Evolutionary conservation across 2,888 invertebrate genomes (phyloP).

Genomic region (Stenodema calcarata): DNA sequence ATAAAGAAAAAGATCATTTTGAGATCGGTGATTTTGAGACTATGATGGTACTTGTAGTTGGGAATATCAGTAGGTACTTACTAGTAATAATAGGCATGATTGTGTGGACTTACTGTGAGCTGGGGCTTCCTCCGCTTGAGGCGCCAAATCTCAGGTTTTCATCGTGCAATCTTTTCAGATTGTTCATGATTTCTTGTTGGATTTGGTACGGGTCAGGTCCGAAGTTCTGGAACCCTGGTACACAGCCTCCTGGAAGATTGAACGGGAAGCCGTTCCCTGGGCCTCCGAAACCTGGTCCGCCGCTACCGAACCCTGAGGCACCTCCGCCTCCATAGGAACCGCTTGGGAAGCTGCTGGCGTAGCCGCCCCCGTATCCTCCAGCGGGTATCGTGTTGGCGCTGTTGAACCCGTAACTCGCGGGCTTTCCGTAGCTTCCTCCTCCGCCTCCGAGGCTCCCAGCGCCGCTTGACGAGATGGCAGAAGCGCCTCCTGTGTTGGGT

Average conservation of each 20-base stretch:
- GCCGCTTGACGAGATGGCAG: not conserved
- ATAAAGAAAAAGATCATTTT: too few species aligned
- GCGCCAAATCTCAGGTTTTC: slow-evolving; percentile 11
- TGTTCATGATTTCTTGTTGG: slow-evolving; percentile 38
- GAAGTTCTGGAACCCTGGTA: not conserved
- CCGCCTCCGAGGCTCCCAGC: slow-evolving; percentile 4
- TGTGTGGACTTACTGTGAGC: not conserved
- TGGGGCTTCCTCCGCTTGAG: not conserved
- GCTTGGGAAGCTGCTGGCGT: slow-evolving; percentile 1
- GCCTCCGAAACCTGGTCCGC: not conserved
- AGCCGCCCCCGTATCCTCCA: not conserved
- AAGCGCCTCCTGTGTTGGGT: not conserved
- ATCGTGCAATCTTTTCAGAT: slow-evolving; percentile 1
- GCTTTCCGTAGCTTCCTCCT: not conserved
- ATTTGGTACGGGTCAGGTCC: slow-evolving; percentile 32
- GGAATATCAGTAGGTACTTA: too few species aligned
- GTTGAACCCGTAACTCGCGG: not conserved
- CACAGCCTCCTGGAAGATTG: slow-evolving; percentile 27
- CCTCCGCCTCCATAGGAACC: not conserved
- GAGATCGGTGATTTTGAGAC: too few species aligned
- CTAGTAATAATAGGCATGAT: too few species aligned
- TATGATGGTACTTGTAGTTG: too few species aligned
- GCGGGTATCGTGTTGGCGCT: not conserved
- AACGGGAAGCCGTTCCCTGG: not conserved
- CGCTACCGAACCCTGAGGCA: not conserved